These are phyloP conservation scores for Spicauda simplicius DNA, from an alignment of 2,888 invertebrate genomes.

Conservation along the genomic window DNA sequence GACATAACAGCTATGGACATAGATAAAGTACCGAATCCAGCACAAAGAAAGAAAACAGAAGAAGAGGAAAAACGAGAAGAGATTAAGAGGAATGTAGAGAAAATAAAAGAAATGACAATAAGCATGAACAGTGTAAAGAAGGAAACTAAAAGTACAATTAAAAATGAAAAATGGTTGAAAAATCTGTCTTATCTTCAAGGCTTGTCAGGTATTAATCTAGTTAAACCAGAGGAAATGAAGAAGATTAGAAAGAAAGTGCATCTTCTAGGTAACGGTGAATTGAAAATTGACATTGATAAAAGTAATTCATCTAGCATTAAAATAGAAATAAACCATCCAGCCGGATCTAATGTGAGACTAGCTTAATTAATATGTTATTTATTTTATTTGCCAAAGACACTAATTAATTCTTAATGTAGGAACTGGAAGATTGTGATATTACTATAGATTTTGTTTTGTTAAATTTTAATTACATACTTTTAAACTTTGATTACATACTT, in stretches of 20 bases:
- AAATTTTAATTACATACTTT: not conserved
- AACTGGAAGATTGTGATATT: constrained; percentile 6
- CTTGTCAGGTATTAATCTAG: constrained; percentile 51
- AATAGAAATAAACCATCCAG: constrained; percentile 49
- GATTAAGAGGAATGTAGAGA: constrained; percentile 51
- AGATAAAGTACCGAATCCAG: not conserved
- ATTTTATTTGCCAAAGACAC: constrained; percentile 15
- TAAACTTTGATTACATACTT: not conserved
- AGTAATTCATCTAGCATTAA: constrained; percentile 51
- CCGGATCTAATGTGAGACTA: not conserved
- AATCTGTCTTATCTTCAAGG: constrained; percentile 57
- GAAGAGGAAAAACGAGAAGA: constrained; percentile 35
- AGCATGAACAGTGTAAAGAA: constrained; percentile 46
- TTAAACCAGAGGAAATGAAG: constrained; percentile 58
- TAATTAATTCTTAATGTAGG: constrained; percentile 3
- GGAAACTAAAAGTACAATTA: constrained; percentile 46
- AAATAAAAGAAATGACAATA: constrained; percentile 53
- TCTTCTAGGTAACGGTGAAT: constrained; percentile 44
- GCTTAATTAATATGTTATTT: not conserved
- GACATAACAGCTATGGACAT: constrained; percentile 40
- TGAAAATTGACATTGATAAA: constrained; percentile 59
- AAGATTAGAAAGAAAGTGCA: constrained; percentile 39
- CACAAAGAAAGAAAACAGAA: constrained; percentile 25
- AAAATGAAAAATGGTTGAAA: constrained; percentile 62
- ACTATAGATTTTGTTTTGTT: constrained; percentile 3